These are phyloP conservation scores for Beroe forskalii DNA, from an alignment of 37 sponge, comb jelly and placozoan genomes.

Conservation along the genomic window DNA sequence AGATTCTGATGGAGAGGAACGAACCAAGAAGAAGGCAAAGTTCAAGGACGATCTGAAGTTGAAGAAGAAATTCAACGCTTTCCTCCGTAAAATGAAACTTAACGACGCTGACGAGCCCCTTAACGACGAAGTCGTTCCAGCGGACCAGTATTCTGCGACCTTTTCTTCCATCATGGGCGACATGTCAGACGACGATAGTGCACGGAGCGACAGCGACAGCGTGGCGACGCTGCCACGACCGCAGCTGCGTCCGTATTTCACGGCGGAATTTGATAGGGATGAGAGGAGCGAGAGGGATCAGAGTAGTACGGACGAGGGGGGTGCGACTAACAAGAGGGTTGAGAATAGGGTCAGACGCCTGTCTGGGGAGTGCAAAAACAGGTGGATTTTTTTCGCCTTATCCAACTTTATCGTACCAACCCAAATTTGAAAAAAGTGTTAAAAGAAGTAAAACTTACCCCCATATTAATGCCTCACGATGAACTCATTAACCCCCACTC, in stretches of 20 bases:
- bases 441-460: too few relatives aligned
- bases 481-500: background rate
- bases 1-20: constrained; percentile 58
- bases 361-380: background rate
- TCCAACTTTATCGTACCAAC: too few relatives aligned
- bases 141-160: constrained; percentile 31
- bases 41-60: constrained; percentile 38
- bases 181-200: constrained; percentile 18
- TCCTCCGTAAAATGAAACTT: constrained; percentile 32
- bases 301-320: constrained; percentile 57
- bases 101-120: constrained; percentile 22
- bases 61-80: constrained; percentile 30
- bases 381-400: too few relatives aligned
- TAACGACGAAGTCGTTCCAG: background rate
- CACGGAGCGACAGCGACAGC: constrained; percentile 35
- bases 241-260: constrained; percentile 28
- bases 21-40: background rate
- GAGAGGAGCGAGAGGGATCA: background rate
- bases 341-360: background rate
- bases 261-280: constrained; percentile 37
- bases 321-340: background rate
- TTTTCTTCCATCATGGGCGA: constrained; percentile 38
- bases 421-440: too few relatives aligned
- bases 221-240: constrained; percentile 42
- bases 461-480: too few relatives aligned